Percentiles rank a stretch among this genome's conserved stretches.
phyloP scores from a whole-genome alignment of 2,888 invertebrate species.

The Abrostola triplasia region DNA sequence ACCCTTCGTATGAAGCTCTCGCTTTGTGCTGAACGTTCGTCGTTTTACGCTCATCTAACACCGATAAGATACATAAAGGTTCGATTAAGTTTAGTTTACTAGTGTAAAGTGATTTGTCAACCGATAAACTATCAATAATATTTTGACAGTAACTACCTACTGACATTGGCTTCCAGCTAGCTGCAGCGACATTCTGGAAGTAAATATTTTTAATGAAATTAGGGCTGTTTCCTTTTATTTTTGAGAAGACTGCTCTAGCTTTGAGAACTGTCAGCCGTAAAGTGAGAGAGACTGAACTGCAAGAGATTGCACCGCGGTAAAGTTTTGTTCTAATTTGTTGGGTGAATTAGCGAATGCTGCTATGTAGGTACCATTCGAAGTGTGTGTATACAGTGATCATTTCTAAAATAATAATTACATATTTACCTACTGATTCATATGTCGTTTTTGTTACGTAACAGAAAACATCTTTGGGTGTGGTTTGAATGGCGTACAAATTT shows the following conservation, averaged over 20 bases:
- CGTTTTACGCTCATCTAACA: conserved; percentile 47
- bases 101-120: conserved; percentile 7
- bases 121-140: neutral
- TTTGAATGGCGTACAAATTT: neutral
- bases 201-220: too few species aligned
- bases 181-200: too few species aligned
- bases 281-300: too few species aligned
- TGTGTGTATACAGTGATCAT: neutral
- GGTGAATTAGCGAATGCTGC: too few species aligned
- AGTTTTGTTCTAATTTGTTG: too few species aligned
- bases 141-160: neutral
- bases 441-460: neutral
- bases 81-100: conserved; percentile 12
- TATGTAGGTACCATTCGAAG: too few species aligned
- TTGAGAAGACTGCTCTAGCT: too few species aligned
- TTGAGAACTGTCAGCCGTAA: too few species aligned
- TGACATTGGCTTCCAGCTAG: too few species aligned
- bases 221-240: too few species aligned
- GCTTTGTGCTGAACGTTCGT: conserved; percentile 36
- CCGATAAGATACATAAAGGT: conserved; percentile 18
- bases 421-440: conserved; percentile 12
- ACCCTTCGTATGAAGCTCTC: conserved; percentile 48
- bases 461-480: neutral
- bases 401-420: conserved; percentile 17
- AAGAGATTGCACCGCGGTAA: too few species aligned